Conservation (phyloP, 1,140 invertebrate species). For the Drosophila lacteicornis region DNA sequence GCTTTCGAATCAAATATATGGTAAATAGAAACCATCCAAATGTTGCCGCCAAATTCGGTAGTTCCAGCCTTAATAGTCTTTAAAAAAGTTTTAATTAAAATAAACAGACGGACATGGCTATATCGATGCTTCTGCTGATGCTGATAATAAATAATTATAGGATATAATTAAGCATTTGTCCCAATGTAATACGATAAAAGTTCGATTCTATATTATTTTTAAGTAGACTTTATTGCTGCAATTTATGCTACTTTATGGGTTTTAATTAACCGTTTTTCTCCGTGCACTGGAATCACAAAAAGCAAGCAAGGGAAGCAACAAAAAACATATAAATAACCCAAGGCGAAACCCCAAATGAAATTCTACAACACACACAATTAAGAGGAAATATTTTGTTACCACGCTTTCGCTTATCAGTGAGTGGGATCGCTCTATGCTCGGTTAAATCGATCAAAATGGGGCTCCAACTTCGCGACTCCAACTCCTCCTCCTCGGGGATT, state of each 20-base stretch:
- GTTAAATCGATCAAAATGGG: constrained; percentile 69
- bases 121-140: too few species aligned
- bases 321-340: constrained; percentile 24
- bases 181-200: too few species aligned
- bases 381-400: constrained; percentile 48
- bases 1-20: too few species aligned
- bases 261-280: not conserved
- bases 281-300: constrained; percentile 18
- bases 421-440: constrained; percentile 44
- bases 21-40: too few species aligned
- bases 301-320: not conserved
- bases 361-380: constrained; percentile 60
- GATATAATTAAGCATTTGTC: too few species aligned
- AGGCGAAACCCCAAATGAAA: constrained; percentile 40
- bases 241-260: not conserved
- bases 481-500: constrained; percentile 35
- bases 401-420: constrained; percentile 77
- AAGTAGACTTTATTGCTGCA: not conserved
- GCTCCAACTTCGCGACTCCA: not conserved
- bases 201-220: too few species aligned
- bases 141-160: too few species aligned
- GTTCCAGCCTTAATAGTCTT: too few species aligned
- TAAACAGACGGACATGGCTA: too few species aligned
- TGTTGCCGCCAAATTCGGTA: too few species aligned
- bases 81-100: too few species aligned